phyloP scores from a whole-genome alignment of 2,888 invertebrate species.

The Calameuta pallipes region DNA sequence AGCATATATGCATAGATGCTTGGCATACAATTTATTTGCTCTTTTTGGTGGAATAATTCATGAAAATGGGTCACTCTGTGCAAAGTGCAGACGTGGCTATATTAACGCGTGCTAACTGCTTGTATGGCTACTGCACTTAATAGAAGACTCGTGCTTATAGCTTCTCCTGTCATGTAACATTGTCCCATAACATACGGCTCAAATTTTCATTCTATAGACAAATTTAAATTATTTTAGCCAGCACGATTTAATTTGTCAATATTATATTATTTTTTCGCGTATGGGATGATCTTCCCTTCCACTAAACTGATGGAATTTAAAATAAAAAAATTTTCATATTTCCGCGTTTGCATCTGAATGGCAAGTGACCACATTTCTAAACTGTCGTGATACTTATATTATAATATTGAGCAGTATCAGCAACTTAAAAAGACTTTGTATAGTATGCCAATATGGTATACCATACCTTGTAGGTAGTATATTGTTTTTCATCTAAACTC shows the following conservation, averaged over 20 bases:
- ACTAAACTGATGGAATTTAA: neutral
- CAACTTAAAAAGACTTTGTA: neutral
- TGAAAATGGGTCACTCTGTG: neutral
- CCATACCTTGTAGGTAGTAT: neutral
- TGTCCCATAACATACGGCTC: neutral
- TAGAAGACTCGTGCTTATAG: neutral
- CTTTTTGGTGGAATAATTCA: neutral
- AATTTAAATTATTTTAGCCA: neutral
- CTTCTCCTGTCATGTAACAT: neutral
- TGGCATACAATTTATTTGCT: neutral
- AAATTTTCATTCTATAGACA: neutral
- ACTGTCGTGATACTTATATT: neutral
- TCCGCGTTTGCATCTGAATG: too few species aligned
- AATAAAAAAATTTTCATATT: too few species aligned
- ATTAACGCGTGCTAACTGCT: neutral
- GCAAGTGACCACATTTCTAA: neutral
- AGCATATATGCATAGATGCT: neutral
- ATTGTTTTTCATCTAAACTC: neutral
- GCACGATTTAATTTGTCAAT: neutral
- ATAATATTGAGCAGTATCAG: neutral
- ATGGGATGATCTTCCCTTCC: neutral
- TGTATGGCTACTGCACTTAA: neutral
- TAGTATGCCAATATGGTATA: neutral
- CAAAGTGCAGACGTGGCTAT: neutral
- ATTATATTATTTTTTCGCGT: neutral